phyloP scores from a whole-genome alignment of 2,113 vertebrate genomes.

The Hypomesus transpacificus region DNA sequence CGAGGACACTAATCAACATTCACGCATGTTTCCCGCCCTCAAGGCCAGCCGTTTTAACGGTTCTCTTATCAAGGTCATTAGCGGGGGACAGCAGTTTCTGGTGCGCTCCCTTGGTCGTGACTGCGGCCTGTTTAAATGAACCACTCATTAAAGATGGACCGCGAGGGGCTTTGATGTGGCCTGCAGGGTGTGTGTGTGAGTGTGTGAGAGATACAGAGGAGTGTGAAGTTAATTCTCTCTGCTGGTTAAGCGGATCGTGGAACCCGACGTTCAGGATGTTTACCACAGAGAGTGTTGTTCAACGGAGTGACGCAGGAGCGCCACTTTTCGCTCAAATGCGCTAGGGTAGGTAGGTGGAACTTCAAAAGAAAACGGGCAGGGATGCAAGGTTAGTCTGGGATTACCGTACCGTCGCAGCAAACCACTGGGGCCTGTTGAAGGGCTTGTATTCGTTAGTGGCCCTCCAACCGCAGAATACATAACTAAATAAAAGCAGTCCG shows the following conservation, averaged over 20 bases:
- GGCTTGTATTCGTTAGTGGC: too few relatives aligned
- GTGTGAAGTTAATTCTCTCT: neutral
- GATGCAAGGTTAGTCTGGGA: too few relatives aligned
- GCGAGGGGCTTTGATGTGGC: slow-evolving; percentile 27
- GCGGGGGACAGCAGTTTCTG: slow-evolving; percentile 44
- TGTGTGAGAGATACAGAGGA: slow-evolving; percentile 12
- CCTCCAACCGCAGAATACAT: neutral
- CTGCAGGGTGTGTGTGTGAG: slow-evolving; percentile 13
- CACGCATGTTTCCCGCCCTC: neutral
- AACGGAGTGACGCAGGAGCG: too few relatives aligned
- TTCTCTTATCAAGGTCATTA: slow-evolving; percentile 56
- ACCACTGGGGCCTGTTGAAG: too few relatives aligned
- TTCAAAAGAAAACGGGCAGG: too few relatives aligned
- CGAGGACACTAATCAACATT: neutral
- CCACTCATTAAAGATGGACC: slow-evolving; percentile 15
- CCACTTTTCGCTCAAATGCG: too few relatives aligned
- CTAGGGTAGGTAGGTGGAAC: too few relatives aligned
- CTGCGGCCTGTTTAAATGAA: slow-evolving; percentile 18
- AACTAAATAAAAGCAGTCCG: neutral
- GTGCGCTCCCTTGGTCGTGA: neutral
- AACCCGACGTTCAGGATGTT: too few relatives aligned
- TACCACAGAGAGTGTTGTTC: too few relatives aligned
- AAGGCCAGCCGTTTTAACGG: slow-evolving; percentile 46
- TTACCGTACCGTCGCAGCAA: too few relatives aligned
- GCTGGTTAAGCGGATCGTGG: neutral